Conservation (phyloP, 2,113 vertebrate genomes). For the Calidris pygmaea region DNA sequence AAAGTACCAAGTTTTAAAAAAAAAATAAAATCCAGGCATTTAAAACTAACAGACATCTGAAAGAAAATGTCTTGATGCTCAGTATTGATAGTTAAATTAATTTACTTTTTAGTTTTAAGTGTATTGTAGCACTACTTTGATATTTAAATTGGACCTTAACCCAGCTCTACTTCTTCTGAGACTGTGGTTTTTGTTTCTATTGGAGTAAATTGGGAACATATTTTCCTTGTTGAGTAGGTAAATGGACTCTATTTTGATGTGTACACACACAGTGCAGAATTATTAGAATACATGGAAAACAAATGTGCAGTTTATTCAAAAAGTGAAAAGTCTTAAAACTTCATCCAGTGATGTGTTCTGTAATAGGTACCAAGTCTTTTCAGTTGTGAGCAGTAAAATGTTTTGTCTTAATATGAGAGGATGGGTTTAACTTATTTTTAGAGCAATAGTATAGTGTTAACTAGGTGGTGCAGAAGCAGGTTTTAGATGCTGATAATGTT, state of each 20-base stretch:
- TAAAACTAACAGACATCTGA: not conserved
- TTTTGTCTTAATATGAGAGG: not conserved
- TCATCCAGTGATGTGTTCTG: not conserved
- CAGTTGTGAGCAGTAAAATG: not conserved
- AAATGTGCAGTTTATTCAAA: not conserved
- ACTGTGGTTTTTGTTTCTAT: not conserved
- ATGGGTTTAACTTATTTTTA: conserved; percentile 53
- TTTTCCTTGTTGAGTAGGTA: not conserved
- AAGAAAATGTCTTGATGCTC: not conserved
- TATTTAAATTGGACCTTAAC: not conserved
- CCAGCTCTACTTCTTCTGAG: not conserved
- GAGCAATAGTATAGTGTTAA: not conserved
- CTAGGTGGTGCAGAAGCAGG: not conserved
- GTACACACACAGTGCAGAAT: not conserved
- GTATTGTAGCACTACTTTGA: not conserved
- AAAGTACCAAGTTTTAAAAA: not conserved
- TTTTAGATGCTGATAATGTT: conserved; percentile 2
- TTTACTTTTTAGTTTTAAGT: not conserved
- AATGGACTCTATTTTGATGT: not conserved
- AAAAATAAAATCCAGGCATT: not conserved
- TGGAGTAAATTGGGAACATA: not conserved
- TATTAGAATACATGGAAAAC: not conserved
- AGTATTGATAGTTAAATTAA: not conserved
- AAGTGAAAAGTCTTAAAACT: not conserved
- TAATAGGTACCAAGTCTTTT: conserved; percentile 2